These are phyloP conservation scores for Margaritifera margaritifera DNA, from an alignment of 2,888 invertebrate genomes.

Conservation along the genomic window DNA sequence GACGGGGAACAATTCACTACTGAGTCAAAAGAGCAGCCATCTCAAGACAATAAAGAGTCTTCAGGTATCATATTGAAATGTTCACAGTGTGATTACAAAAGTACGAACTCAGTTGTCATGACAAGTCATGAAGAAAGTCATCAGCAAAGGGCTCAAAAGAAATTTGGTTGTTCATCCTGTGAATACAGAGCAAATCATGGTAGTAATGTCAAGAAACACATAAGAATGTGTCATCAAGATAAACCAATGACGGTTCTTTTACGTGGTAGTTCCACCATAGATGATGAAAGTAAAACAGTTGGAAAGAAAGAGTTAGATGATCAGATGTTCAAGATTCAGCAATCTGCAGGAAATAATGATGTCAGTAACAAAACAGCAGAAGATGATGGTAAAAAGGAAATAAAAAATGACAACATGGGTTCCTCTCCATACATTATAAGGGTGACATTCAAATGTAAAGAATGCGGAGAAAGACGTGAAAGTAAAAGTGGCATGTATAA, in stretches of 20 bases:
- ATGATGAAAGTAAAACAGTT: no score
- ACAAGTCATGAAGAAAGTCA: constrained; percentile 10
- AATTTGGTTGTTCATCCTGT: constrained; percentile 33
- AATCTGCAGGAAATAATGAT: no score
- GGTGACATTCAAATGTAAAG: constrained; percentile 35
- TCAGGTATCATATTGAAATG: constrained; percentile 3
- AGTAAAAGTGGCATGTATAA: constrained; percentile 32
- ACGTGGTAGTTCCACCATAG: no score
- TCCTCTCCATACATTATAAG: neutral
- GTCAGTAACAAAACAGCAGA: neutral
- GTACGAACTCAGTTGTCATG: neutral
- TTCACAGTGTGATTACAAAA: constrained; percentile 7
- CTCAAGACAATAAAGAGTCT: no score
- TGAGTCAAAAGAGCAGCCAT: no score
- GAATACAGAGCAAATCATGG: constrained; percentile 25
- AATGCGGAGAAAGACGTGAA: constrained; percentile 36
- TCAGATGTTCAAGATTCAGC: no score
- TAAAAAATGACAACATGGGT: neutral
- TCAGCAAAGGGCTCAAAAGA: constrained; percentile 10
- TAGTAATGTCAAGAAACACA: constrained; percentile 29
- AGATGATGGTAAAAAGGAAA: neutral
- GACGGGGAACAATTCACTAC: no score
- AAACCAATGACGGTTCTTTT: no score
- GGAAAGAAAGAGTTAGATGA: no score
- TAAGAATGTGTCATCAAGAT: constrained; percentile 1